Evolutionary conservation across 2,888 invertebrate genomes (phyloP).

Genomic region (Bellardia bayeri): DNA sequence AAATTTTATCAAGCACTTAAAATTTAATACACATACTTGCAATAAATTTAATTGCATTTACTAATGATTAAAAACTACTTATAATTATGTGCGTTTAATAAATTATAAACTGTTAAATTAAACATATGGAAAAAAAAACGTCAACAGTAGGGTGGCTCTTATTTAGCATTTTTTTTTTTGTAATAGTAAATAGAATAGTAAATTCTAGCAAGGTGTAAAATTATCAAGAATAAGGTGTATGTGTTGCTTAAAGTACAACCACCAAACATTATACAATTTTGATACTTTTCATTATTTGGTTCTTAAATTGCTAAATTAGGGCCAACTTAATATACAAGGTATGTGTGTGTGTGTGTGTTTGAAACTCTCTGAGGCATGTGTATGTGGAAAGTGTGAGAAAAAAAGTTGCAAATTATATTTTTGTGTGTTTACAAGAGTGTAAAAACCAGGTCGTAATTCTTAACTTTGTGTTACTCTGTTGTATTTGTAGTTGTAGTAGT

Average conservation of each 20-base stretch:
- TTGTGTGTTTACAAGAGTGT: slow-evolving; percentile 56
- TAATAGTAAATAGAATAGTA: no score
- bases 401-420: neutral
- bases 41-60: slow-evolving; percentile 55
- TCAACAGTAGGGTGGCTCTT: no score
- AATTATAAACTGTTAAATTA: slow-evolving; percentile 38
- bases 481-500: neutral
- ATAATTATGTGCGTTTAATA: slow-evolving; percentile 47
- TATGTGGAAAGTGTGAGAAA: neutral
- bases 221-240: no score
- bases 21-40: neutral
- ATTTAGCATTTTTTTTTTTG: no score
- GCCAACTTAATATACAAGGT: no score
- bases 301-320: no score
- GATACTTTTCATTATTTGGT: no score
- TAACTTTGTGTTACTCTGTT: slow-evolving; percentile 51
- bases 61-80: slow-evolving; percentile 41
- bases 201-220: no score
- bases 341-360: neutral
- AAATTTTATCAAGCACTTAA: neutral
- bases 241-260: no score
- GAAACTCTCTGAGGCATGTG: neutral
- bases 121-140: neutral
- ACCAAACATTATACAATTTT: no score
- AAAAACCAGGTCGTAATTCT: slow-evolving; percentile 68